A percentile compares a stretch with the other conserved stretches of the same genome.
phyloP scores from a whole-genome alignment of 2,797 vertebrate species.

The Pelodytes ibericus region DNA sequence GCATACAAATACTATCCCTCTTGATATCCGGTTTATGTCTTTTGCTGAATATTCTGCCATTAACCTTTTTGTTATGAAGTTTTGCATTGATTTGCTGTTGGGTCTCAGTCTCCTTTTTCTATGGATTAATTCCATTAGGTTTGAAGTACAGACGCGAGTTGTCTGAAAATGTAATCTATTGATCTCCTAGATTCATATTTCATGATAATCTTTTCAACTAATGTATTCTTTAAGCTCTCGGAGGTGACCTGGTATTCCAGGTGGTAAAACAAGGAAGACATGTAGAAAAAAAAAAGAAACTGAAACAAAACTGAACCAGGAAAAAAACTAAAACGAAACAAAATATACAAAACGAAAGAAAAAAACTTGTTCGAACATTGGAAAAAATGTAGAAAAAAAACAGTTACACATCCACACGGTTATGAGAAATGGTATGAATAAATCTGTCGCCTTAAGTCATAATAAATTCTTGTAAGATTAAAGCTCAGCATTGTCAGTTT shows the following conservation, averaged over 20 bases:
- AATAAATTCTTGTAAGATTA: no score
- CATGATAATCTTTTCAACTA: constrained; percentile 36
- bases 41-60: constrained; percentile 51
- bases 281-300: not conserved
- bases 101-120: not conserved
- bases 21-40: constrained; percentile 25
- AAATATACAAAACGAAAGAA: no score
- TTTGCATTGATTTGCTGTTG: not conserved
- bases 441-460: no score
- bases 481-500: no score
- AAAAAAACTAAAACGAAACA: no score
- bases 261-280: not conserved
- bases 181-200: constrained; percentile 46
- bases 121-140: constrained; percentile 31
- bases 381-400: no score
- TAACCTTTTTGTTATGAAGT: constrained; percentile 54
- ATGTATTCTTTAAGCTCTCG: constrained; percentile 43
- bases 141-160: not conserved
- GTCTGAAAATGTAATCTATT: constrained; percentile 25
- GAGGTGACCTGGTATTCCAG: not conserved
- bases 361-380: no score
- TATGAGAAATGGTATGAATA: no score
- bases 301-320: not conserved
- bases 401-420: no score
- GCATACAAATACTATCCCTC: constrained; percentile 44